These are phyloP conservation scores for Drosophila athabasca DNA, from an alignment of 1,140 invertebrate species.

Conservation along the genomic window DNA sequence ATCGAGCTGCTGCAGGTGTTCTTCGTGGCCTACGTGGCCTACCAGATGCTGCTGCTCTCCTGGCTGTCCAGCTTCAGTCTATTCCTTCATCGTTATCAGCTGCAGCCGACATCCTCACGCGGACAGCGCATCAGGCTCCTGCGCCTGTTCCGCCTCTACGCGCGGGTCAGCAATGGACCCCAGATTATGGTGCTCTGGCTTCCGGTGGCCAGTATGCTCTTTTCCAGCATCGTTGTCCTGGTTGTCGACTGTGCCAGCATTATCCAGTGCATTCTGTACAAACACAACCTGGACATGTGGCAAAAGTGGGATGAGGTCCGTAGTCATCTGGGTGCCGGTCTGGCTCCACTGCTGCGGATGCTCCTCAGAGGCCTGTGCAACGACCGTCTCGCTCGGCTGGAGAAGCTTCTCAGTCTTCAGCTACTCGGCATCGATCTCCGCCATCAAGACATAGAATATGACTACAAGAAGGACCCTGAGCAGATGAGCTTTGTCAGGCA, in stretches of 20 bases:
- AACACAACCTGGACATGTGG: neutral
- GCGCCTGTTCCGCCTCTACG: neutral
- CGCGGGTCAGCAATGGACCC: conserved; percentile 12
- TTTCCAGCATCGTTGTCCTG: neutral
- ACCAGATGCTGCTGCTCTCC: conserved; percentile 25
- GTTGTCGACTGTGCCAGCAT: conserved; percentile 1
- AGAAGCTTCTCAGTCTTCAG: neutral
- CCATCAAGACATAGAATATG: no score
- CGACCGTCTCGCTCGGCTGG: conserved; percentile 10
- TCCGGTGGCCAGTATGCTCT: conserved; percentile 15
- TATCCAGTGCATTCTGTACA: conserved; percentile 1
- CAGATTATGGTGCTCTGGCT: conserved; percentile 15
- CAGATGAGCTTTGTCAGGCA: neutral
- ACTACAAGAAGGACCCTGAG: no score
- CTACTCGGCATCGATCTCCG: conserved; percentile 14
- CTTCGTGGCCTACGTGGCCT: conserved; percentile 12
- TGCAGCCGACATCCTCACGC: no score
- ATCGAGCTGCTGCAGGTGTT: conserved; percentile 5
- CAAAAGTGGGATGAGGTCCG: conserved; percentile 3
- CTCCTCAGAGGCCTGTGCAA: conserved; percentile 17
- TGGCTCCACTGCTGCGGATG: conserved; percentile 11
- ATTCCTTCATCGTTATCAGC: no score
- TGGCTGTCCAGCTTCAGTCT: neutral
- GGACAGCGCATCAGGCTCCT: neutral
- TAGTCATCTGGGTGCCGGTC: neutral